Percentiles rank a stretch among this genome's conserved stretches.
phyloP scores from a whole-genome alignment of 2,888 invertebrate genomes.

The Tiliacea citrago region DNA sequence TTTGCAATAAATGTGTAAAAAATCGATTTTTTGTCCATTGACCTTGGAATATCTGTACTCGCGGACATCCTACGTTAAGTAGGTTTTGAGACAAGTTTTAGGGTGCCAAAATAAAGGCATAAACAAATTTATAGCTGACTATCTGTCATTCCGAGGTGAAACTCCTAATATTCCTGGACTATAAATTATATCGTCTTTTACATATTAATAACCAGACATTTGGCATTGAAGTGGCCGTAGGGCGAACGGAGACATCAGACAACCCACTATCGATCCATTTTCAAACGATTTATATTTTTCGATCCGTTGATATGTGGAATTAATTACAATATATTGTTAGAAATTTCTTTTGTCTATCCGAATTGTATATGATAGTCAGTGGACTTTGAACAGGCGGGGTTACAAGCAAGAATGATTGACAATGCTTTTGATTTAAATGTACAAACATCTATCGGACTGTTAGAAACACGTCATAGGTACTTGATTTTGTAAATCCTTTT shows the following conservation, averaged over 20 bases:
- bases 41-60: too few relatives aligned
- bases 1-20: too few relatives aligned
- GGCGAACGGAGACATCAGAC: background rate
- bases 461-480: background rate
- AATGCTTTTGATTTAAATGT: constrained; percentile 1
- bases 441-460: background rate
- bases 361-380: background rate
- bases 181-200: too few relatives aligned
- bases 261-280: constrained; percentile 25
- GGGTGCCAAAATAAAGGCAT: too few relatives aligned
- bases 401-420: background rate
- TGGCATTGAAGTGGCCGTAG: constrained; percentile 14
- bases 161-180: too few relatives aligned
- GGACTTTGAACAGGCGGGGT: background rate
- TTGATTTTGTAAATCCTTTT: background rate
- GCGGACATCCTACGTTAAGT: too few relatives aligned
- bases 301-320: constrained; percentile 1
- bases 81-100: too few relatives aligned
- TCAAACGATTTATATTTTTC: constrained; percentile 11
- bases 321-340: constrained; percentile 10
- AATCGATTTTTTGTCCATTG: too few relatives aligned
- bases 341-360: constrained; percentile 1
- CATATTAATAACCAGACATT: too few relatives aligned
- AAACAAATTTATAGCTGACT: too few relatives aligned
- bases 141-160: too few relatives aligned